Evolutionary conservation across 2,113 vertebrate genomes (phyloP), one percentile per base, ranked within the genome.

Genomic region (Zeus faber): DNA sequence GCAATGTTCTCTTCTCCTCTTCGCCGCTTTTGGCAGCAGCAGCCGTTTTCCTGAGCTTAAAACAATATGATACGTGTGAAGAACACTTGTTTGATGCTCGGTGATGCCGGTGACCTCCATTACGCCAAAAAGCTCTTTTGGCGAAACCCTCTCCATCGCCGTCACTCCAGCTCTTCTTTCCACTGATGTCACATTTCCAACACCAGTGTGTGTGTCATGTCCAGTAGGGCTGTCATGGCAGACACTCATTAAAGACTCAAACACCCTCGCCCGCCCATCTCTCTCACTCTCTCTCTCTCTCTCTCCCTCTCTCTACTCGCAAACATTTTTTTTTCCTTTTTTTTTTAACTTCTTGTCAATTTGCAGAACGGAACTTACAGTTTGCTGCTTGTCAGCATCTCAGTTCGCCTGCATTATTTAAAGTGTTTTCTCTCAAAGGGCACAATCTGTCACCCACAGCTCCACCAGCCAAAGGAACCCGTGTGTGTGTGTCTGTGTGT

Each of bases 401-500:
- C 54, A 64, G 70, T 48, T 61, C 62, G 56, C 6, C 67, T 81
- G 62, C 71, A 73, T 57, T 33, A 81, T 81, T 79, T 11, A 77
- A 65, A 9, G 17, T 27, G 63, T 75, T 72, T 77, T 50, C 33
- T 87, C 80, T 87, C 65, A 11, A 1, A 74, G 31, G 52, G 46
- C 46, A 41, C 23, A 55, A 46, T 66, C 31, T 39, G 54, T 66
- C 56, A 29, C 57, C 51, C 22, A 1, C 1, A 10, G 44, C 18
- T 21, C 2, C 8, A 22, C 8, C 44, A 35, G 54, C 46, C 31
- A 16, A 16, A 27, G 22, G 27, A 26, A 5, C 23, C 24, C 18
- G 13, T 33, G 3, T 17, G 21, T 31, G 20, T n/a, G 0, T 56
- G 17, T 65, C 49, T 44, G 20, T 66, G 65, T 59, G 62, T 77